A percentile compares a stretch with the other conserved stretches of the same genome.
These are phyloP conservation scores for Lacerta agilis DNA, from an alignment of 2,797 vertebrate genomes.

Conservation along the genomic window DNA sequence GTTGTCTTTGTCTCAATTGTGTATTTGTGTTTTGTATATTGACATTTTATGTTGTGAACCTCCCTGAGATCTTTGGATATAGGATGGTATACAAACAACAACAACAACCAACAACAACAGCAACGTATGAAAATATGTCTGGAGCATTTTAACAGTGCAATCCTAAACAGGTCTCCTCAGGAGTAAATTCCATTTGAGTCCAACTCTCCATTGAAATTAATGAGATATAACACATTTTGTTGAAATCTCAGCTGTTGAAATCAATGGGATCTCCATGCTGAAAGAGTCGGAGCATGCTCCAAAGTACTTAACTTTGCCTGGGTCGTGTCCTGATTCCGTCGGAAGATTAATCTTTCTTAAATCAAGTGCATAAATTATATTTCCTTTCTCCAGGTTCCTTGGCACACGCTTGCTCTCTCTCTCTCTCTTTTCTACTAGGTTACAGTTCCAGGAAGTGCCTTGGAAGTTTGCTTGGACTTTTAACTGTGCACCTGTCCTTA, in stretches of 20 bases:
- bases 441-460: constrained; percentile 18
- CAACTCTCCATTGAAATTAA: not conserved
- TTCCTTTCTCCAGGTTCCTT: constrained; percentile 24
- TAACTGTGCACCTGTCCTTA: constrained; percentile 79
- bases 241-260: not conserved
- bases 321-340: constrained; percentile 31
- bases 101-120: no score
- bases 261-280: not conserved
- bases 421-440: not conserved
- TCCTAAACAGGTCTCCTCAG: not conserved
- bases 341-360: not conserved
- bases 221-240: not conserved
- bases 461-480: constrained; percentile 63
- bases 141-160: not conserved
- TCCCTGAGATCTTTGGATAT: no score
- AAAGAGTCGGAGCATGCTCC: not conserved
- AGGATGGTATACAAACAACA: no score
- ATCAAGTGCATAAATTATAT: not conserved
- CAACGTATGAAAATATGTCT: no score
- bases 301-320: not conserved
- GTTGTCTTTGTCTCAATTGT: not conserved
- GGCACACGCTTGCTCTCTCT: not conserved
- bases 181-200: not conserved
- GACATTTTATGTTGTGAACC: no score
- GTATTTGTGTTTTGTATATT: no score